Conservation (phyloP, 1,140 invertebrate species). For the Ostrea denselamellosa region DNA sequence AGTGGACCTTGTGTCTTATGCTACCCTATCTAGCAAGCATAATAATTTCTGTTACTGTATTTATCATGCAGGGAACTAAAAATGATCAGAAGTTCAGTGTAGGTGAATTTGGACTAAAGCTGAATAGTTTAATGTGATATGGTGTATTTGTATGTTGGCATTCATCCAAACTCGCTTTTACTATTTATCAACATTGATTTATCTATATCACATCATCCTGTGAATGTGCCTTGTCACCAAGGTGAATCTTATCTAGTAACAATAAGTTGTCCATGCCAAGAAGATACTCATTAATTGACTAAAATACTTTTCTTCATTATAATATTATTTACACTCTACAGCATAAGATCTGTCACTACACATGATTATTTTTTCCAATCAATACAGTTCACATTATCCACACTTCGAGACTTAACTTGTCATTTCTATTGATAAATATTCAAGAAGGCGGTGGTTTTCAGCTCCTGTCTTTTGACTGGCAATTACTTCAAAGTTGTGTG, state of each 20-base stretch:
- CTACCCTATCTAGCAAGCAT: no score
- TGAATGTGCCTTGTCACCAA: not conserved
- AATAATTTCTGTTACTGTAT: not conserved
- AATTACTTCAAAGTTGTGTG: not conserved
- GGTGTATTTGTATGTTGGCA: not conserved
- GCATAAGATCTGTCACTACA: no score
- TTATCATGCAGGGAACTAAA: not conserved
- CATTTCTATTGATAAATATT: conserved; percentile 13
- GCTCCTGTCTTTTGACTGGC: not conserved
- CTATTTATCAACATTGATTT: not conserved
- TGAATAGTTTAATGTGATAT: not conserved
- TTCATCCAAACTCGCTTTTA: not conserved
- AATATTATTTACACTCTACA: no score
- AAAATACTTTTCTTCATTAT: not conserved
- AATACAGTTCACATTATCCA: not conserved
- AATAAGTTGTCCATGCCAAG: not conserved
- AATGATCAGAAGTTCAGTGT: not conserved
- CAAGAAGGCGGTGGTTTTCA: not conserved
- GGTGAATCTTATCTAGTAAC: conserved; percentile 1
- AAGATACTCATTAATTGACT: not conserved
- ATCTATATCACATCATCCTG: not conserved
- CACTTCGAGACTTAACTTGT: conserved; percentile 7
- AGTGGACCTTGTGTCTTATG: no score
- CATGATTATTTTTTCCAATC: not conserved
- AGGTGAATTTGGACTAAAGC: not conserved